Conservation (phyloP, 2,888 invertebrate genomes). For the Cylloceria caligata region DNA sequence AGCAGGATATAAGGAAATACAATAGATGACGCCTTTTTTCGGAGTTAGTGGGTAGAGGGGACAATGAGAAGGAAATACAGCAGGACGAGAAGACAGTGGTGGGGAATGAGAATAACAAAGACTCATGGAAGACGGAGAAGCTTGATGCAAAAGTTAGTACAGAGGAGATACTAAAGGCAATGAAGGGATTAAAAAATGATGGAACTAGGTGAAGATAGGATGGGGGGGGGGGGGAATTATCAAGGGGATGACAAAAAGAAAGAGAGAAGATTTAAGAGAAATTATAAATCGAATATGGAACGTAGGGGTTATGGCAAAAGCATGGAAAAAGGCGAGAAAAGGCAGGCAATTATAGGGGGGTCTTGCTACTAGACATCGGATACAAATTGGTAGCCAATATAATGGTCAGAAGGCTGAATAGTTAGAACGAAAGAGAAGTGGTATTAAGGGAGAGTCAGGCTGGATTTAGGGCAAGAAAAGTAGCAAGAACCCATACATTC, state of each 20-base stretch:
- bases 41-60: not conserved
- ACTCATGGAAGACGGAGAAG: no score
- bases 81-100: not conserved
- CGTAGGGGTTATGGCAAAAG: not conserved
- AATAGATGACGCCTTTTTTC: conserved; percentile 28
- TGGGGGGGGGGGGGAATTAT: not conserved
- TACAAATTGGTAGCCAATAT: not conserved
- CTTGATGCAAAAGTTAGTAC: not conserved
- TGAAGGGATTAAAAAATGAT: conserved; percentile 11
- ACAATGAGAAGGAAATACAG: not conserved
- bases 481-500: not conserved
- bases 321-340: not conserved
- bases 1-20: not conserved
- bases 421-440: not conserved
- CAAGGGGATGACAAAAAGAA: not conserved
- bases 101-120: not conserved
- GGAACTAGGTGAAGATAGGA: not conserved
- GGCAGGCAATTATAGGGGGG: not conserved
- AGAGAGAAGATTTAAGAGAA: not conserved
- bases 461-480: not conserved
- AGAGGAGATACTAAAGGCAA: not conserved
- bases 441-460: not conserved
- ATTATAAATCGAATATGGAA: no score
- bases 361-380: not conserved
- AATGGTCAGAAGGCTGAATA: not conserved